These are phyloP conservation scores for Macroteleia sp. DNA, from an alignment of 2,888 invertebrate species.

Conservation along the genomic window DNA sequence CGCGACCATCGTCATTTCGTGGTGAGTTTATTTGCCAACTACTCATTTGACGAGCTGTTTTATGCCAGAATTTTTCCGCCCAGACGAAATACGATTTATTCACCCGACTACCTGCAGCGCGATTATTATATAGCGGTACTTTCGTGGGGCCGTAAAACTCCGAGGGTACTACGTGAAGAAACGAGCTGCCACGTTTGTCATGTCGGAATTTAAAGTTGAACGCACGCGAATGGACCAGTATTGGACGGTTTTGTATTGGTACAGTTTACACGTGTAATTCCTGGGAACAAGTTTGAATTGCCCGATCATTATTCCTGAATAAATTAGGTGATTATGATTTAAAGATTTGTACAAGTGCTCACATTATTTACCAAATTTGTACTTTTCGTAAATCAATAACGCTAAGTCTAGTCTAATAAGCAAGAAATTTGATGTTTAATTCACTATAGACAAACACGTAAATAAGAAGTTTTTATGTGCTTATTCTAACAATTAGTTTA, in stretches of 20 bases:
- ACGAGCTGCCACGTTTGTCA: constrained; percentile 38
- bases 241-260: constrained; percentile 1
- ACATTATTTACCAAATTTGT: too few species aligned
- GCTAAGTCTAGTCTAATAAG: too few species aligned
- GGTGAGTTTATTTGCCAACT: constrained; percentile 67
- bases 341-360: too few species aligned
- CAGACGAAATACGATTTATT: constrained; percentile 42
- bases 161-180: constrained; percentile 24
- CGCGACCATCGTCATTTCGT: constrained; percentile 69
- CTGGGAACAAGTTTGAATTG: neutral
- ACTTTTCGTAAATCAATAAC: too few species aligned
- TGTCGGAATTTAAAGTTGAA: constrained; percentile 11
- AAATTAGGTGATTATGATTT: too few species aligned
- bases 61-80: constrained; percentile 45
- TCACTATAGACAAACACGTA: too few species aligned
- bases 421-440: too few species aligned
- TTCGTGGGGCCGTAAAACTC: constrained; percentile 47
- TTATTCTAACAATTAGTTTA: too few species aligned
- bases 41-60: constrained; percentile 51
- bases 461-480: too few species aligned
- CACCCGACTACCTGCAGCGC: constrained; percentile 38
- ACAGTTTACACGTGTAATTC: neutral
- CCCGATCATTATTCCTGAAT: too few species aligned
- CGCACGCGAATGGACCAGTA: neutral
- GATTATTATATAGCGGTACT: constrained; percentile 59